Percentiles rank a stretch among this genome's conserved stretches.
Conservation (phyloP, 2,888 invertebrate genomes). For the Microctonus brassicae region DNA sequence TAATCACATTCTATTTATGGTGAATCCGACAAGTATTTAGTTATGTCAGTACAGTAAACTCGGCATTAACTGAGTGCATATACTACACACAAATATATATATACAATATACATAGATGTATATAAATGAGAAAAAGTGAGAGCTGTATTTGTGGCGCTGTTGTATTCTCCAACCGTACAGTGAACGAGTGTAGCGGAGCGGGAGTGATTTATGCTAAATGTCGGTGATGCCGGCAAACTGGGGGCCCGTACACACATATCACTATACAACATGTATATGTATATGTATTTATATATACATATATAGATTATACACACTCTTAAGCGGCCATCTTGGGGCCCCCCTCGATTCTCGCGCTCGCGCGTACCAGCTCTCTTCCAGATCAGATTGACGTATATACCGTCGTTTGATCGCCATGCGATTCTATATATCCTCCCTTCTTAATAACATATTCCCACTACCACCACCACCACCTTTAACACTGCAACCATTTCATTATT, state of each 20-base stretch:
- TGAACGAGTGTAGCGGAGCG: conserved; percentile 54
- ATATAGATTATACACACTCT: conserved; percentile 41
- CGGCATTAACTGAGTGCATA: neutral
- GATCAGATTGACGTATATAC: conserved; percentile 40
- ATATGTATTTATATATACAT: no score
- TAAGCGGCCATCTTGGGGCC: conserved; percentile 59
- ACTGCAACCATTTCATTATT: neutral
- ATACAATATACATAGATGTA: neutral
- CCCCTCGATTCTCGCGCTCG: conserved; percentile 47
- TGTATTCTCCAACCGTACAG: conserved; percentile 28
- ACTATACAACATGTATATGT: no score
- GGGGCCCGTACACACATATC: conserved; percentile 54
- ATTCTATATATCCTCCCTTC: conserved; percentile 33
- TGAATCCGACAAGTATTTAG: neutral
- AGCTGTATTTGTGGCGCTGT: conserved; percentile 27
- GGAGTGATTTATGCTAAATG: conserved; percentile 69
- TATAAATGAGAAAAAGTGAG: neutral
- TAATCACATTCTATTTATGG: neutral
- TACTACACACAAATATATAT: neutral
- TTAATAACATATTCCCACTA: conserved; percentile 1
- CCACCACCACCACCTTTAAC: neutral
- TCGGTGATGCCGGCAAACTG: conserved; percentile 60
- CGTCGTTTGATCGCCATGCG: conserved; percentile 28
- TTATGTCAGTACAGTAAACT: neutral
- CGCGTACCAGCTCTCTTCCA: conserved; percentile 46